phyloP scores from a whole-genome alignment of 2,797 vertebrate species.

The Eulemur mongoz region DNA sequence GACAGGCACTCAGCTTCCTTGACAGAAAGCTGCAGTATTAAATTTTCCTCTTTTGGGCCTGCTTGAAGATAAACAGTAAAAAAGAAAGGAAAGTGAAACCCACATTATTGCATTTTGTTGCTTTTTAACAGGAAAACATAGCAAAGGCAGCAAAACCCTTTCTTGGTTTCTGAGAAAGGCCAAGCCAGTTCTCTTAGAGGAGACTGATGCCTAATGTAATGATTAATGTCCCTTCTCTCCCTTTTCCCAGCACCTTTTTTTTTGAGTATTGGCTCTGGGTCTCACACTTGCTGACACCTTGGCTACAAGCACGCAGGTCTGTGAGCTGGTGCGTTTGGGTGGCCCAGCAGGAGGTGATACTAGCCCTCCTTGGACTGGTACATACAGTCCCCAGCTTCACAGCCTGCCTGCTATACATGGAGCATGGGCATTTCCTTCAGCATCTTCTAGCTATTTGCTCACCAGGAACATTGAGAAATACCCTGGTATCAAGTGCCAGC shows the following conservation, averaged over 20 bases:
- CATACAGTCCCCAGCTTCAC: neutral
- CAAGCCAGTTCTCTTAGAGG: neutral
- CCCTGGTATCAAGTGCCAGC: neutral
- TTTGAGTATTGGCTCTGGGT: fast-evolving
- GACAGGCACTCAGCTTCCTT: neutral
- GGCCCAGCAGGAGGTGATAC: neutral
- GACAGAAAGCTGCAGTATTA: neutral
- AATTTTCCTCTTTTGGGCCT: neutral
- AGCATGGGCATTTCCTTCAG: neutral
- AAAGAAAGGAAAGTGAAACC: neutral
- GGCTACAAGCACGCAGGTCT: neutral
- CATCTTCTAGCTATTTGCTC: neutral
- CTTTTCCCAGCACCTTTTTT: neutral
- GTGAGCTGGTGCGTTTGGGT: fast-evolving
- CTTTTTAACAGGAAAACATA: neutral
- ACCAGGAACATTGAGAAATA: neutral
- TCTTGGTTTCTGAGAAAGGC: neutral
- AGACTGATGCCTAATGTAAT: neutral
- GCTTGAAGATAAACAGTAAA: neutral
- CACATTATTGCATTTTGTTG: neutral
- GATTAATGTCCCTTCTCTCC: neutral
- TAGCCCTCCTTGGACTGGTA: neutral
- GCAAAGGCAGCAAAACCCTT: neutral
- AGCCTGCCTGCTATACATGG: neutral
- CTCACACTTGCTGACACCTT: neutral